Evolutionary conservation across 2,113 vertebrate genomes (phyloP).

Genomic region (Symphodus melops): DNA sequence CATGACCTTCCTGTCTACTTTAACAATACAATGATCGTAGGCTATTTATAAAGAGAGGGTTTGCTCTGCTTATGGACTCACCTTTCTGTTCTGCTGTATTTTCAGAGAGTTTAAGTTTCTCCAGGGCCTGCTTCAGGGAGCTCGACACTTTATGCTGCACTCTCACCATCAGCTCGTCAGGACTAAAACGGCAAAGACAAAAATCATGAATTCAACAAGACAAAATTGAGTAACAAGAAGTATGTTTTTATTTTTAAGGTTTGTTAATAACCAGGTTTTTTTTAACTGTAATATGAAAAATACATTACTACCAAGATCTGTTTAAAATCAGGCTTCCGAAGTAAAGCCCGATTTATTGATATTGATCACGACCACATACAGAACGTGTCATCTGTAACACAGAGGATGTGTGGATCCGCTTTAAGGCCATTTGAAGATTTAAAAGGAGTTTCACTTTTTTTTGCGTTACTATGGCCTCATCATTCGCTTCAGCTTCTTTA

Average conservation of each 20-base stretch:
- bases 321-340: not conserved
- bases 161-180: conserved; percentile 90
- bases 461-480: conserved; percentile 17
- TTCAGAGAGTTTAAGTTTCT: conserved; percentile 88
- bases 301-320: not conserved
- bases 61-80: conserved; percentile 58
- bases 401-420: too few species aligned
- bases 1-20: conserved; percentile 52
- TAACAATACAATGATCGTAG: conserved; percentile 11
- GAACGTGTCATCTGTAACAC: too few species aligned
- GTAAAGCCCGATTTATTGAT: too few species aligned
- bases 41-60: not conserved
- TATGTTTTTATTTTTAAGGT: not conserved
- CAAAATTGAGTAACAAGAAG: not conserved
- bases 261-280: not conserved
- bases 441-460: conserved; percentile 12
- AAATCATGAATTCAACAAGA: not conserved
- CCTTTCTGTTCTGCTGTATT: conserved; percentile 85
- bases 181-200: conserved; percentile 73
- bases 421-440: not conserved
- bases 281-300: not conserved
- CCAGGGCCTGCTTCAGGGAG: conserved; percentile 94
- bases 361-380: too few species aligned
- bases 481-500: not conserved
- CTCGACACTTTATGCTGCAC: conserved; percentile 91